phyloP scores from a whole-genome alignment of 2,888 invertebrate genomes.

The Aleiodes leptofemur region DNA sequence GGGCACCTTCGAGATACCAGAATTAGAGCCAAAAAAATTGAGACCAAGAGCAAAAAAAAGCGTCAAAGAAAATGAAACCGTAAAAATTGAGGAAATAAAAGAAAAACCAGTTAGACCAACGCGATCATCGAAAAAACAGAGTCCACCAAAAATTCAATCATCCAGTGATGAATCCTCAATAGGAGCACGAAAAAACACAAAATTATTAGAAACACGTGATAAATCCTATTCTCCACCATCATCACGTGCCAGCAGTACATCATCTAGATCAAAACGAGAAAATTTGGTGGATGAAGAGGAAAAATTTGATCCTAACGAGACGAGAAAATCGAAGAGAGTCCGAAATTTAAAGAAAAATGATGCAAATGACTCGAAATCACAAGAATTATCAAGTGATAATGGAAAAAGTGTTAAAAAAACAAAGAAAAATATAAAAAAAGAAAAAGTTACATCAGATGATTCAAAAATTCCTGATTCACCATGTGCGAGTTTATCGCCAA shows the following conservation, averaged over 20 bases:
- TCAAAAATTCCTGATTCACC: too few relatives aligned
- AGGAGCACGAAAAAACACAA: background rate
- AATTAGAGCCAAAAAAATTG: conserved; percentile 18
- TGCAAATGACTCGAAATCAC: too few relatives aligned
- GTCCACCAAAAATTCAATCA: background rate
- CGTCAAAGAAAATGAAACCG: background rate
- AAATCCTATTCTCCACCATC: background rate
- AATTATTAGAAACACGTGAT: background rate
- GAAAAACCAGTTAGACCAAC: background rate
- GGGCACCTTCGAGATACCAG: conserved; percentile 24
- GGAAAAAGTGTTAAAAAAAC: background rate
- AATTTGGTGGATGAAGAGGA: conserved; percentile 19
- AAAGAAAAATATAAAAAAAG: too few relatives aligned
- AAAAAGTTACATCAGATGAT: too few relatives aligned
- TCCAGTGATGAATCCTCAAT: conserved; percentile 5
- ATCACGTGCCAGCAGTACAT: background rate
- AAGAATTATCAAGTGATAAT: background rate
- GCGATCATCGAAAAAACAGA: background rate
- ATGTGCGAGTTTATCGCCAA: too few relatives aligned
- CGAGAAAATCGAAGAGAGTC: background rate
- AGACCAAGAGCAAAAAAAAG: conserved; percentile 30
- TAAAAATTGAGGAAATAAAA: background rate
- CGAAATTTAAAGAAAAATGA: background rate
- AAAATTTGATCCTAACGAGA: conserved; percentile 28
- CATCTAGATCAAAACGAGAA: background rate